These are phyloP conservation scores for Pecten maximus DNA, from an alignment of 2,888 invertebrate genomes.

Conservation along the genomic window DNA sequence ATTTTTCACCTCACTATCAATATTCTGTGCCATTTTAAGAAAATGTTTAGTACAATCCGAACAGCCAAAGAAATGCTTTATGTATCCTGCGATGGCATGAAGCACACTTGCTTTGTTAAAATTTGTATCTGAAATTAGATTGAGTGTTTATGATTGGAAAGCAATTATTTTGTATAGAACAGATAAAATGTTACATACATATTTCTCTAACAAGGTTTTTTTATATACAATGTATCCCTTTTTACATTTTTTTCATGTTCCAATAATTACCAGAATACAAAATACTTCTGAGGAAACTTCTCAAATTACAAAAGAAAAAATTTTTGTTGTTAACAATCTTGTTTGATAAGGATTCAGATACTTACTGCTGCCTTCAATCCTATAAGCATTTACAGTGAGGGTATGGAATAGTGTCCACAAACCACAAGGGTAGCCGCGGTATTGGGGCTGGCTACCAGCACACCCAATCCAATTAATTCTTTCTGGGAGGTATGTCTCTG, in stretches of 20 bases:
- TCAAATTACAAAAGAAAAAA: background rate
- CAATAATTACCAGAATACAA: background rate
- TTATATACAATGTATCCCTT: background rate
- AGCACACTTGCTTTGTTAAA: slow-evolving; percentile 53
- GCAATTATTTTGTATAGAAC: no score
- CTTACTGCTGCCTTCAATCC: slow-evolving; percentile 74
- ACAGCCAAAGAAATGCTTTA: slow-evolving; percentile 96
- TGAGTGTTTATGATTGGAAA: background rate
- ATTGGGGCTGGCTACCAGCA: slow-evolving; percentile 88
- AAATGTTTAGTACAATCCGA: slow-evolving; percentile 95
- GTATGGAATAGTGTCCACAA: slow-evolving; percentile 97
- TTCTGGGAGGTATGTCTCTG: slow-evolving; percentile 70
- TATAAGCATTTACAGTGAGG: slow-evolving; percentile 90
- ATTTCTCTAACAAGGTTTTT: background rate
- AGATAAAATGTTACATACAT: background rate
- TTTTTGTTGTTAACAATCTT: background rate
- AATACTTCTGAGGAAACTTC: background rate
- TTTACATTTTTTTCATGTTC: background rate
- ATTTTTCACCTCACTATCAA: slow-evolving; percentile 88
- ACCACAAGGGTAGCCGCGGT: slow-evolving; percentile 95
- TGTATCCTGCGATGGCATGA: slow-evolving; percentile 84
- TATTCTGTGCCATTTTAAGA: slow-evolving; percentile 90
- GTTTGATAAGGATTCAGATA: background rate
- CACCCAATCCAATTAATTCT: slow-evolving; percentile 85
- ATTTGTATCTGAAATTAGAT: background rate